Conservation (phyloP, 2,888 invertebrate species). For the Diloba caeruleocephala region DNA sequence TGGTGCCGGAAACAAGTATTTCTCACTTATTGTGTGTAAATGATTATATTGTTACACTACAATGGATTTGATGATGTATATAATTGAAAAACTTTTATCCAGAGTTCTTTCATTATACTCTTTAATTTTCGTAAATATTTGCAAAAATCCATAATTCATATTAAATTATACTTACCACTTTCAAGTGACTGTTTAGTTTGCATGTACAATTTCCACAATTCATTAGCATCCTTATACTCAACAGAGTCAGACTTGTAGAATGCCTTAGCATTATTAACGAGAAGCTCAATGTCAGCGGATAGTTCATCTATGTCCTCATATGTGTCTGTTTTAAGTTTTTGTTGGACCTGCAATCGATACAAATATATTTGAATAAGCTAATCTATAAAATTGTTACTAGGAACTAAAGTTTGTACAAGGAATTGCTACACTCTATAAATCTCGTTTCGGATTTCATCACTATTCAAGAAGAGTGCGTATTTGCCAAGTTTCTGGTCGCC, state of each 20-base stretch:
- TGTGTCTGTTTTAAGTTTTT: conserved; percentile 98
- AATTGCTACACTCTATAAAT: too few relatives aligned
- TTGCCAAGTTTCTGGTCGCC: too few relatives aligned
- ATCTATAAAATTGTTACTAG: background rate
- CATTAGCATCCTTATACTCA: conserved; percentile 97
- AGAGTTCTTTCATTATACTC: too few relatives aligned
- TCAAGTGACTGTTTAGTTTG: conserved; percentile 79
- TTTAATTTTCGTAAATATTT: too few relatives aligned
- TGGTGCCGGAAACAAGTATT: too few relatives aligned
- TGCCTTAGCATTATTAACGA: conserved; percentile 98
- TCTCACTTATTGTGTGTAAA: too few relatives aligned
- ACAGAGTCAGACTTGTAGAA: conserved; percentile 96
- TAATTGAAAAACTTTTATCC: too few relatives aligned
- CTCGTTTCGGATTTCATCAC: too few relatives aligned
- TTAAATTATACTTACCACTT: conserved; percentile 66
- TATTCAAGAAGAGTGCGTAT: too few relatives aligned
- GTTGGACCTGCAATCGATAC: conserved; percentile 94
- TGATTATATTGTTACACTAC: too few relatives aligned
- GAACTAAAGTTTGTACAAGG: background rate
- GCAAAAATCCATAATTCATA: background rate
- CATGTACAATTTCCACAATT: conserved; percentile 95
- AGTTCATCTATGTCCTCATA: conserved; percentile 98
- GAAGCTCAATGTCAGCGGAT: conserved; percentile 95
- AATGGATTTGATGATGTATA: too few relatives aligned
- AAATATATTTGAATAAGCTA: too few relatives aligned